Evolutionary conservation across 2,888 invertebrate species (phyloP).

Genomic region (Microctonus hyperodae): DNA sequence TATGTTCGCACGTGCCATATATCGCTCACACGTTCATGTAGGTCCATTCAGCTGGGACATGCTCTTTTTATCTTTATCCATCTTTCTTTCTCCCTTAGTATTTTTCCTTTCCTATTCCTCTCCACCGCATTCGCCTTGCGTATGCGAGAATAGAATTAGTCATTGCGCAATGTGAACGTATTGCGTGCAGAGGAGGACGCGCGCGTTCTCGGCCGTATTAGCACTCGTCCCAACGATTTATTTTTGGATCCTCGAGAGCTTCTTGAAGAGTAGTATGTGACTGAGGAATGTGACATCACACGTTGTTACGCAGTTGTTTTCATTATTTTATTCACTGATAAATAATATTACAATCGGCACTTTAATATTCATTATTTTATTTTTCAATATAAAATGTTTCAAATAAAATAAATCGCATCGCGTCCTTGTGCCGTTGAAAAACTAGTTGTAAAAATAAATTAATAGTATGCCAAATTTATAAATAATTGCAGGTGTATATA

Average conservation of each 20-base stretch:
- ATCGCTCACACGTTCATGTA: neutral
- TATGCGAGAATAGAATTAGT: slow-evolving; percentile 29
- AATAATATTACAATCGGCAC: neutral
- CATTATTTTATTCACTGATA: neutral
- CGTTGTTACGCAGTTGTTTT: slow-evolving; percentile 10
- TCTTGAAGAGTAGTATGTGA: slow-evolving; percentile 5
- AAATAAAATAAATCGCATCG: too few relatives aligned
- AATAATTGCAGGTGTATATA: too few relatives aligned
- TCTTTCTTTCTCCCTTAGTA: neutral
- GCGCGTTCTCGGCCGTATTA: slow-evolving; percentile 19
- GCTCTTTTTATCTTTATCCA: neutral
- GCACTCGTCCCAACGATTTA: slow-evolving; percentile 20
- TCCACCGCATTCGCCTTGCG: neutral
- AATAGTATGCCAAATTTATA: too few relatives aligned
- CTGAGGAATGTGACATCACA: slow-evolving; percentile 9
- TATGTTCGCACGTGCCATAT: neutral
- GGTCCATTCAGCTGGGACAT: neutral
- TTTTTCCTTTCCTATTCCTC: neutral
- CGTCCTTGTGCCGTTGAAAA: too few relatives aligned
- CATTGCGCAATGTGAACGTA: slow-evolving; percentile 28
- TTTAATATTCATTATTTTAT: neutral
- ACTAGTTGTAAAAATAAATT: too few relatives aligned
- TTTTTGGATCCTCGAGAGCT: slow-evolving; percentile 12
- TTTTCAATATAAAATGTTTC: neutral
- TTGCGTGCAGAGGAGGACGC: slow-evolving; percentile 18